A percentile compares a stretch with the other conserved stretches of the same genome.
These are phyloP conservation scores for Halichoeres trimaculatus DNA, from an alignment of 2,113 vertebrate genomes.

Conservation along the genomic window DNA sequence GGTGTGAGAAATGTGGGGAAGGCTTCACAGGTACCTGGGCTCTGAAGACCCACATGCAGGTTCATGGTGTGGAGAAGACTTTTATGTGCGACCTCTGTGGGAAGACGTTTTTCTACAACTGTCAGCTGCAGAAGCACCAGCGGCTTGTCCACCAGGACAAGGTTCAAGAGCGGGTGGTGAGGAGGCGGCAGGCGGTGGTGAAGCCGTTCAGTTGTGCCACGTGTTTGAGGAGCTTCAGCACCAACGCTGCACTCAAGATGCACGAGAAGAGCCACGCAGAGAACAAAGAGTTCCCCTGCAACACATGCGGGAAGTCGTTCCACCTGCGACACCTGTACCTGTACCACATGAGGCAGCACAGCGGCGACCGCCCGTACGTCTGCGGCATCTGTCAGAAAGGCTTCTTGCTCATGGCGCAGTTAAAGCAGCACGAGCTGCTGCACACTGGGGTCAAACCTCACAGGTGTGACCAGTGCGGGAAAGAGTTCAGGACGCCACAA, in stretches of 20 bases:
- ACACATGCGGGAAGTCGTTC: slow-evolving; percentile 66
- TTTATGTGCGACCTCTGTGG: slow-evolving; percentile 78
- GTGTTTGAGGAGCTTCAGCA: slow-evolving; percentile 70
- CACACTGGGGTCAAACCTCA: slow-evolving; percentile 75
- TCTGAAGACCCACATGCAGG: slow-evolving; percentile 76
- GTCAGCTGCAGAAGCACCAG: slow-evolving; percentile 78
- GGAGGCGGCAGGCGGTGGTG: fast-evolving
- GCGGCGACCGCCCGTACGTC: slow-evolving; percentile 57
- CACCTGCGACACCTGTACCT: slow-evolving; percentile 68
- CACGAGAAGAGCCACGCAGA: slow-evolving; percentile 72
- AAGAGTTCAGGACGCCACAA: slow-evolving; percentile 68
- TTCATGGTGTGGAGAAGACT: slow-evolving; percentile 70
- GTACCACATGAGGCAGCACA: slow-evolving; percentile 71
- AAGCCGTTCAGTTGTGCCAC: slow-evolving; percentile 62
- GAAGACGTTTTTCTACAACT: slow-evolving; percentile 78
- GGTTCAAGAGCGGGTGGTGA: neutral
- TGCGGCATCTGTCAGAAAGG: slow-evolving; percentile 82
- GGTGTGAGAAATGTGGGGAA: slow-evolving; percentile 69
- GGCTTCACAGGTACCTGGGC: slow-evolving; percentile 73
- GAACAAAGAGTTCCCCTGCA: slow-evolving; percentile 69
- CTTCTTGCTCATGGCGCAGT: slow-evolving; percentile 71
- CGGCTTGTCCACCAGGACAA: slow-evolving; percentile 56
- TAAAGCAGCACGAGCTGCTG: slow-evolving; percentile 74
- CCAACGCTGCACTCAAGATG: slow-evolving; percentile 49
- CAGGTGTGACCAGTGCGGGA: slow-evolving; percentile 63